These are phyloP conservation scores for Pongo abelii DNA, from an alignment of 2,113 vertebrate species.

Conservation along the genomic window DNA sequence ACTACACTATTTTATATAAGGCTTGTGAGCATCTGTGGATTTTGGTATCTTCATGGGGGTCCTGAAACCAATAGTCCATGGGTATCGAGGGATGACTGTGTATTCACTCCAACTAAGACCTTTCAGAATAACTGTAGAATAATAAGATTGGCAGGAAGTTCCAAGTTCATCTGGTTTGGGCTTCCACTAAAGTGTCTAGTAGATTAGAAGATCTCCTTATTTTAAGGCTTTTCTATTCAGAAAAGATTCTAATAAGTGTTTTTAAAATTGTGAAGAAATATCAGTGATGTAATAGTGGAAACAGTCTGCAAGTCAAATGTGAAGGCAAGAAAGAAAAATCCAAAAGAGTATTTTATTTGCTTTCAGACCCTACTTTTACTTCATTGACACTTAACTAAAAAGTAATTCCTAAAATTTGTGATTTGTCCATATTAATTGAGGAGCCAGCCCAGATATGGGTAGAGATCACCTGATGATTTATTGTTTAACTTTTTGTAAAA, in stretches of 20 bases:
- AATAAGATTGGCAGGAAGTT: not conserved
- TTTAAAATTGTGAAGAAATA: constrained; percentile 11
- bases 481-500: constrained; percentile 49
- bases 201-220: not conserved
- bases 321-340: not conserved
- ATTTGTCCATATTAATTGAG: not conserved
- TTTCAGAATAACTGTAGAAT: not conserved
- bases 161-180: not conserved
- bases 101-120: not conserved
- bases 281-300: not conserved
- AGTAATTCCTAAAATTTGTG: constrained; percentile 1
- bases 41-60: not conserved
- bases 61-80: not conserved
- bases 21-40: not conserved
- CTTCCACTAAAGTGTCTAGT: not conserved
- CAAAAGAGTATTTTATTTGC: not conserved
- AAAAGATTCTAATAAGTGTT: not conserved
- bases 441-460: not conserved
- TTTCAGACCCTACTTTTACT: not conserved
- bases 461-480: not conserved
- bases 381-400: constrained; percentile 5
- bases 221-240: not conserved
- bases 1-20: not conserved
- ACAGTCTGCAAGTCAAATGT: not conserved
- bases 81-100: not conserved